A percentile compares a stretch with the other conserved stretches of the same genome.
Evolutionary conservation across 2,888 invertebrate genomes (phyloP).

Genomic region (Onchidella celtica): DNA sequence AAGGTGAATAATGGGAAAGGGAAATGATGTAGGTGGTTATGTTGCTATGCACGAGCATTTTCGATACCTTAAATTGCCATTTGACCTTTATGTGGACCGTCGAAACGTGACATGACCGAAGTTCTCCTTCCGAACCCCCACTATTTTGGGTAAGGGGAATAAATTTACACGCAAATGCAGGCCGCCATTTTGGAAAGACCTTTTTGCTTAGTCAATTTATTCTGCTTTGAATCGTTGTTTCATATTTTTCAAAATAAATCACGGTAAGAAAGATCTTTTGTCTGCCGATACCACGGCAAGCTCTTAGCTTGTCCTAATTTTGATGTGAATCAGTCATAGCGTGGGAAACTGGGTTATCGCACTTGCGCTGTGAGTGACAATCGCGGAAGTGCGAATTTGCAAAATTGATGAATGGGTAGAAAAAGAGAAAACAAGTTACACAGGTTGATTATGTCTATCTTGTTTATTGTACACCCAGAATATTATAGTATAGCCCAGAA

Average conservation of each 20-base stretch:
- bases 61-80: neutral
- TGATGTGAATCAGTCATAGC: slow-evolving; percentile 23
- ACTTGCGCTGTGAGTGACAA: slow-evolving; percentile 38
- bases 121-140: slow-evolving; percentile 51
- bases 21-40: neutral
- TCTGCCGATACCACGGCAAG: slow-evolving; percentile 10
- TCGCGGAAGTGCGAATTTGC: slow-evolving; percentile 48
- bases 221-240: slow-evolving; percentile 51
- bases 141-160: slow-evolving; percentile 56
- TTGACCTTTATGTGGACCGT: slow-evolving; percentile 4
- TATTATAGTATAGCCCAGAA: no score
- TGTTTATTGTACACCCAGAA: neutral
- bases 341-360: slow-evolving; percentile 46
- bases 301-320: slow-evolving; percentile 15
- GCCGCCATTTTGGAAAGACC: slow-evolving; percentile 59
- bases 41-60: neutral
- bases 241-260: slow-evolving; percentile 49
- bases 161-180: slow-evolving; percentile 58
- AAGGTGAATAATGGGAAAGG: neutral
- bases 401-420: slow-evolving; percentile 20
- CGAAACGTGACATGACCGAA: slow-evolving; percentile 50
- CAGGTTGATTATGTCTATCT: neutral
- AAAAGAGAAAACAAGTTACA: slow-evolving; percentile 21
- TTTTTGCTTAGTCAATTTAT: slow-evolving; percentile 55
- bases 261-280: slow-evolving; percentile 50